phyloP scores from a whole-genome alignment of 2,113 vertebrate species.

The Eonycteris spelaea region DNA sequence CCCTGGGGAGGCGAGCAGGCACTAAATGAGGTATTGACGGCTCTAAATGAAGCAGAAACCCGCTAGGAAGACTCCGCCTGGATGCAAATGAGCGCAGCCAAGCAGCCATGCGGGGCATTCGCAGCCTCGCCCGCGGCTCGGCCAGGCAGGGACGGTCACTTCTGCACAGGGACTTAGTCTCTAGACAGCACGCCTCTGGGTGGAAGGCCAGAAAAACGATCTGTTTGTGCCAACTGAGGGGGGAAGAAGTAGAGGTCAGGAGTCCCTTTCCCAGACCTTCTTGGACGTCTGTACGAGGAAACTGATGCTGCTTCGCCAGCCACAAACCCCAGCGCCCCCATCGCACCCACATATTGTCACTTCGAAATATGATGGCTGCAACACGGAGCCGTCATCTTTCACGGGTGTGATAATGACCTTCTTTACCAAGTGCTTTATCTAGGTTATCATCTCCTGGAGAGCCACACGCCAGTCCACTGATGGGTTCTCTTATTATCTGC shows the following conservation, averaged over 20 bases:
- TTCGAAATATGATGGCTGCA: not conserved
- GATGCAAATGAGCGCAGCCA: slow-evolving; percentile 37
- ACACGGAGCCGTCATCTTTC: no score
- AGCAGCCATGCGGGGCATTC: slow-evolving; percentile 63
- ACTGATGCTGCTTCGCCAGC: no score
- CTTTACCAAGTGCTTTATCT: not conserved
- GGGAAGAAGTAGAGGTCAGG: not conserved
- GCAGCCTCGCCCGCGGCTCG: slow-evolving; percentile 78
- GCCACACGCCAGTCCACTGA: no score
- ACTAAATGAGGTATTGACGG: slow-evolving; percentile 86
- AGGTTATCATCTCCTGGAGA: not conserved
- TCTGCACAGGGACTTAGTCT: slow-evolving; percentile 70
- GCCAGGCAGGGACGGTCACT: slow-evolving; percentile 78
- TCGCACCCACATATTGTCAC: fast-evolving
- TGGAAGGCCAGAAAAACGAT: slow-evolving; percentile 81
- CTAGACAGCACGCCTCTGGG: slow-evolving; percentile 64
- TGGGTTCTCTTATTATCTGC: no score
- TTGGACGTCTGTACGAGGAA: fast-evolving
- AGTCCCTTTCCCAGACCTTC: not conserved
- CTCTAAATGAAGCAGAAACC: slow-evolving; percentile 88
- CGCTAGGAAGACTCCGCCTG: slow-evolving; percentile 60
- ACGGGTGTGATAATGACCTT: not conserved
- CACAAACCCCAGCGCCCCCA: not conserved
- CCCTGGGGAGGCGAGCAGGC: slow-evolving; percentile 75
- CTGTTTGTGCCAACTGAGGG: not conserved